Percentiles rank a stretch among this genome's conserved stretches.
These are phyloP conservation scores for Brachionus asplanchnoidis DNA, from an alignment of 1,140 invertebrate species.

Conservation along the genomic window DNA sequence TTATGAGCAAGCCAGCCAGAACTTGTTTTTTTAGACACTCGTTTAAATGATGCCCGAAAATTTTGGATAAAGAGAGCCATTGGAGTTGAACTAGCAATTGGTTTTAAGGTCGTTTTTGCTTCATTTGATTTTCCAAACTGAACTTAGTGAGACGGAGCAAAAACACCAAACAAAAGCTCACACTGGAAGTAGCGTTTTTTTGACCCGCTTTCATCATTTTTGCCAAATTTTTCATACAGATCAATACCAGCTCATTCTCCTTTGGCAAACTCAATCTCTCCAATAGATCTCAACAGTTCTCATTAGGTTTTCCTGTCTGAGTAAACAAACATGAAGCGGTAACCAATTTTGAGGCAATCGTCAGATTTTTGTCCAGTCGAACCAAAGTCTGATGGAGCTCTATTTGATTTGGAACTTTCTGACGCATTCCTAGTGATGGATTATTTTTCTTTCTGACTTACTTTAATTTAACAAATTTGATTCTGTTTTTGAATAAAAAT, in stretches of 20 bases:
- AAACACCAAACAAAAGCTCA: conserved; percentile 78
- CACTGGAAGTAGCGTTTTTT: conserved; percentile 88
- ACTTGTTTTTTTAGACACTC: background rate
- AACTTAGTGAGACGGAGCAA: conserved; percentile 70
- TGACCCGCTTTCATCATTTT: conserved; percentile 89
- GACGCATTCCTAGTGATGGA: too few relatives aligned
- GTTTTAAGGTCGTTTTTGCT: background rate
- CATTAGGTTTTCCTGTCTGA: conserved; percentile 65
- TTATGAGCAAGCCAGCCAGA: background rate
- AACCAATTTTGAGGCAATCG: background rate
- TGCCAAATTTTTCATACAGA: conserved; percentile 82
- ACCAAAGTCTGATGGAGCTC: conserved; percentile 59
- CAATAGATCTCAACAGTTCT: conserved; percentile 76
- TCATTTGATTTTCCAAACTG: background rate
- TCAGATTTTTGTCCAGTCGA: background rate
- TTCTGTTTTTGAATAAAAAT: too few relatives aligned
- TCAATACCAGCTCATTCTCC: conserved; percentile 92
- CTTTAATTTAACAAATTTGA: too few relatives aligned
- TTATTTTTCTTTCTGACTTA: too few relatives aligned
- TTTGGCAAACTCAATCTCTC: conserved; percentile 76
- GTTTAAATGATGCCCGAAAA: conserved; percentile 1
- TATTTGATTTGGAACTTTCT: too few relatives aligned
- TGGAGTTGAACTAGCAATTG: background rate
- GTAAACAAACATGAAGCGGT: conserved; percentile 3
- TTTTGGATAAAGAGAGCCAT: conserved; percentile 8